Base-by-base conservation (phyloP, 1,140 invertebrate species). In the Temnothorax longispinosus region DNA sequence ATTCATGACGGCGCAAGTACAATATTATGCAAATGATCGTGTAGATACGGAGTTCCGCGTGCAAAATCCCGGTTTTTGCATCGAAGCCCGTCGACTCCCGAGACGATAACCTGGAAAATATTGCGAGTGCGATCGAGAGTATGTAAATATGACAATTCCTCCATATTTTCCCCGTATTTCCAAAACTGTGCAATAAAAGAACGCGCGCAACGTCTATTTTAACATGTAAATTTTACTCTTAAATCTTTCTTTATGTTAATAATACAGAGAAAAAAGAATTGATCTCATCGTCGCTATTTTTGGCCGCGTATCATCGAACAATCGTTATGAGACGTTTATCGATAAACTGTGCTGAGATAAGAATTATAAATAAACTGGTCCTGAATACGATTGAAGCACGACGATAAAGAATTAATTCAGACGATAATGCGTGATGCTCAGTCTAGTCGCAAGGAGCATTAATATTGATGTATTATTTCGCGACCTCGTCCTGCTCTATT, bases 1-100 rank as follows among this genome's bases (percentile, higher is more conserved):
- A 54, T 89, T 89, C 58, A 78, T 65, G 81, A 76, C n/a, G 64
- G 32, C 69, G 47, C 65, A 62, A 85, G 54, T 72, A 21, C 65
- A 50, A 62, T 75, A 75, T 84, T 84, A 84, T 84, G 69, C 54
- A 84, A 75, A 62, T 41, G 47, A 75, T 84, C 69, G 8, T 72
- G 69, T 62, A 67, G 71, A 54, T 41, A 72, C 21, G 38, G 11
- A 44, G 11, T 21, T 21, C 35, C 38, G 18, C 21, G 47, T 44
- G 38, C 7, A 13, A 56, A 75, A 88, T 67, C 18, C 18, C 38
- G 27, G 54, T 84, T 84, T 84, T 64, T 60, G 21, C 41, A 15
- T 5, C n/a, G 47, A 41, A 65, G 0, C 1, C 58, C 54, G 13
- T 32, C 58, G 15, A 0, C 54, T 41, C 18, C 8, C 6, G 62